Evolutionary conservation across 1,140 invertebrate genomes (phyloP).

Genomic region (Mamestra configurata): DNA sequence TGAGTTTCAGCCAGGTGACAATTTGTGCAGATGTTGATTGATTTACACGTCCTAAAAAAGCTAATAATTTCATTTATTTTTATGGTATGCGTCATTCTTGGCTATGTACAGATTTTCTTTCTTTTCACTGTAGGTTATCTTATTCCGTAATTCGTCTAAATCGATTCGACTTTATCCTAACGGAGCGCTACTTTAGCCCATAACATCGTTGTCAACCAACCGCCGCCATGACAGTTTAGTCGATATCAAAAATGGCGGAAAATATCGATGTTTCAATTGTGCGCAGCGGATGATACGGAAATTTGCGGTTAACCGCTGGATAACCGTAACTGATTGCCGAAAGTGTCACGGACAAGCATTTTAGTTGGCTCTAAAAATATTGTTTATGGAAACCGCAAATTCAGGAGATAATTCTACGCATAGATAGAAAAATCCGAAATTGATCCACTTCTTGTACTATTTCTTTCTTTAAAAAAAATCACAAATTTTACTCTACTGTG

Average conservation of each 20-base stretch:
- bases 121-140: too few relatives aligned
- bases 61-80: too few relatives aligned
- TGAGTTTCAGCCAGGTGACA: too few relatives aligned
- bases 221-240: background rate
- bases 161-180: background rate
- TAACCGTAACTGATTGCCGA: constrained; percentile 46
- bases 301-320: constrained; percentile 61
- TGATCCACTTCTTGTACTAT: too few relatives aligned
- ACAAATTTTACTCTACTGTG: too few relatives aligned
- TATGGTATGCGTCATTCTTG: too few relatives aligned
- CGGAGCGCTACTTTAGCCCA: background rate
- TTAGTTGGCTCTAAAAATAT: background rate
- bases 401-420: background rate
- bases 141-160: too few relatives aligned
- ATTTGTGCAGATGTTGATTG: too few relatives aligned
- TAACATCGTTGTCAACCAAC: constrained; percentile 15
- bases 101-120: too few relatives aligned
- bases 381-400: background rate
- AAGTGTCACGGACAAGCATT: constrained; percentile 17
- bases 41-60: too few relatives aligned
- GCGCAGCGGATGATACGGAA: constrained; percentile 57
- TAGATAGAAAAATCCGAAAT: too few relatives aligned
- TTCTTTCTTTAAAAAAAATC: too few relatives aligned
- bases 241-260: background rate
- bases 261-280: constrained; percentile 11